phyloP scores from a whole-genome alignment of 2,888 invertebrate species.

The Erpobdella octoculata region DNA sequence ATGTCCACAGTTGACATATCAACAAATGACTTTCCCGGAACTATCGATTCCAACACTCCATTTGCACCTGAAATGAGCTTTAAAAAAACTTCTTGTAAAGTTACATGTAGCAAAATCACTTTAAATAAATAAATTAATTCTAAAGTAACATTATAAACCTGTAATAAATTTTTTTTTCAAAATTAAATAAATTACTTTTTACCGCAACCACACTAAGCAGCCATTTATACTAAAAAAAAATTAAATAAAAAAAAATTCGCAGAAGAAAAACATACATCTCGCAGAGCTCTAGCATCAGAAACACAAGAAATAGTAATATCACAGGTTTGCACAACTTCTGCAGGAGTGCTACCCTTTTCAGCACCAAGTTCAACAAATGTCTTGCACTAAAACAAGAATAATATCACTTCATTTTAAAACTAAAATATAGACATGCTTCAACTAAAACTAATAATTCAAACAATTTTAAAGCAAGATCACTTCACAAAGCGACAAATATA shows the following conservation, averaged over 20 bases:
- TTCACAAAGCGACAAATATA: too few relatives aligned
- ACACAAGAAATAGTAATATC: slow-evolving; percentile 93
- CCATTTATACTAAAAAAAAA: not conserved
- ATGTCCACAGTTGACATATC: slow-evolving; percentile 94
- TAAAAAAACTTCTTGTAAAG: too few relatives aligned
- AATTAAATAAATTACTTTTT: too few relatives aligned
- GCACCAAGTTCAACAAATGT: slow-evolving; percentile 81
- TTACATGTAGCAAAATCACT: too few relatives aligned
- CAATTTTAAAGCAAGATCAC: too few relatives aligned
- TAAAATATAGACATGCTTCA: too few relatives aligned
- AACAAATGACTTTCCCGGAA: slow-evolving; percentile 77
- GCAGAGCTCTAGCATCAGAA: slow-evolving; percentile 82
- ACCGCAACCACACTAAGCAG: too few relatives aligned
- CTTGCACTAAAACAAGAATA: slow-evolving; percentile 67
- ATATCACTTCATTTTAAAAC: too few relatives aligned
- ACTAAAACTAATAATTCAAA: too few relatives aligned
- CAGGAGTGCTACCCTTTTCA: slow-evolving; percentile 74
- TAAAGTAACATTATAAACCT: slow-evolving; percentile 32
- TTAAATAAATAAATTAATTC: too few relatives aligned
- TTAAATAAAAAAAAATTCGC: not conserved
- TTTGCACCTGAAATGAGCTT: slow-evolving; percentile 23
- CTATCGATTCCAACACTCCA: slow-evolving; percentile 62
- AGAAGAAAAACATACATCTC: slow-evolving; percentile 64
- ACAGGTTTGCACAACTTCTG: slow-evolving; percentile 80
- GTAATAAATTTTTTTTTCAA: not conserved